These are phyloP conservation scores for Carlito syrichta DNA, from an alignment of 2,113 vertebrate species.

Conservation along the genomic window DNA sequence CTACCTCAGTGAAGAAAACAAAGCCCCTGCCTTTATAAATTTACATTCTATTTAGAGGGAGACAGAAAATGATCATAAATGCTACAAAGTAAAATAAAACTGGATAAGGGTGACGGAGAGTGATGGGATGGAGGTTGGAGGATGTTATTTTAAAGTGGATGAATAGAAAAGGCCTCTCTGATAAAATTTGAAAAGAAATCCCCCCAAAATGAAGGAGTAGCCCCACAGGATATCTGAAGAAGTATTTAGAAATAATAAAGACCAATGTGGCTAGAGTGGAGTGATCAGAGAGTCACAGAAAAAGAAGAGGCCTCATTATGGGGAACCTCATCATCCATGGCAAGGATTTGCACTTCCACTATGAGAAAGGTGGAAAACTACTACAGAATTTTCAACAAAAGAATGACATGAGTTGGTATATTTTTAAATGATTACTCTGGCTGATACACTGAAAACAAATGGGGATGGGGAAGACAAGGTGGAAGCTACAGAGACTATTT, in stretches of 20 bases:
- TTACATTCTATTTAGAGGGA: background rate
- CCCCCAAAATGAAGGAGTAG: background rate
- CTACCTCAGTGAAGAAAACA: background rate
- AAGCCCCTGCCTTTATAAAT: background rate
- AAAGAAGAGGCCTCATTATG: background rate
- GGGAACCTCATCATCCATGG: background rate
- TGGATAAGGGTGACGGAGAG: background rate
- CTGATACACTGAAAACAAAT: background rate
- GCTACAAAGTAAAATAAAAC: background rate
- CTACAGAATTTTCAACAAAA: conserved; percentile 7
- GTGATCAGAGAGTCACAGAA: background rate
- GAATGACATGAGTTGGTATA: background rate
- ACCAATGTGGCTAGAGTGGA: background rate
- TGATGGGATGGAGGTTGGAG: background rate
- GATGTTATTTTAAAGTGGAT: background rate
- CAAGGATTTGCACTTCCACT: background rate
- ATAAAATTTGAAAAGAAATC: background rate
- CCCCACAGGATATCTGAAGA: background rate
- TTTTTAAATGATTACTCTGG: background rate
- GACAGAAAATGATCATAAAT: background rate
- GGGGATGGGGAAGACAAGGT: background rate
- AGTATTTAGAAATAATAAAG: background rate
- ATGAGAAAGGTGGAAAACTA: background rate
- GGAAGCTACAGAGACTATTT: background rate
- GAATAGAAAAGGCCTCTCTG: background rate